Base-by-base conservation (phyloP, 2,797 vertebrate genomes). In the Gymnothorax javanicus region DNA sequence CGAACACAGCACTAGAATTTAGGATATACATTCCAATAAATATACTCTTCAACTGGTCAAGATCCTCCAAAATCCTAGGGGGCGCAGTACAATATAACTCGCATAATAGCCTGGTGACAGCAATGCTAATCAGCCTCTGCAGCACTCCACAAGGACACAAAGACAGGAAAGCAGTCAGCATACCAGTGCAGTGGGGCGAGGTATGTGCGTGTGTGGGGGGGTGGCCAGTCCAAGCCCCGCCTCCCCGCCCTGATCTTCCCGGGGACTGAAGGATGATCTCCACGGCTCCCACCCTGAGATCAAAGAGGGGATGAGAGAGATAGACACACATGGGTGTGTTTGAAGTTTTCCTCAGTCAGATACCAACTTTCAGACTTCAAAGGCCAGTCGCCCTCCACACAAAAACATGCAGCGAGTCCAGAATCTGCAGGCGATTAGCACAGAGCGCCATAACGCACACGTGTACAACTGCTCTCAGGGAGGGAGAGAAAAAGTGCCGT, bases 331-430 rank as follows among this genome's bases (percentile, higher is more conserved):
- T 15, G 15, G 71, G 67, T 81, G 85, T 56, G 67, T 92, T 91
- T 93, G 89, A 94, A 94, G 92, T 91, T 84, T 85, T 86, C 33
- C n/a, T 83, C 82, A 75, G 69, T 86, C 71, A 60, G 67, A 83
- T 79, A 69, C 86, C 90, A 91, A 90, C 88, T 94, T 94, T 87
- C 15, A 54, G 87, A 93, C 90, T 92, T 94, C 92, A 93, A 93
- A 93, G 83, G 84, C 89, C 73, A 84, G 60, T 83, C 67, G 86
- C 87, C 87, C 81, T 60, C 85, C 0, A 4, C 0, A 59, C 50
- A 81, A 59, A 83, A 11, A 62, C 84, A 54, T 27, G 17, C 56
- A 71, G 33, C 79, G 59, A 83, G n/a, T n/a, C 6, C 52, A 54
- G 50, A 57, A 84, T 89, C 88, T 86, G 85, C 75, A 77, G 67